These are phyloP conservation scores for Tuberolachnus salignus DNA, from an alignment of 2,888 invertebrate genomes.

Conservation along the genomic window DNA sequence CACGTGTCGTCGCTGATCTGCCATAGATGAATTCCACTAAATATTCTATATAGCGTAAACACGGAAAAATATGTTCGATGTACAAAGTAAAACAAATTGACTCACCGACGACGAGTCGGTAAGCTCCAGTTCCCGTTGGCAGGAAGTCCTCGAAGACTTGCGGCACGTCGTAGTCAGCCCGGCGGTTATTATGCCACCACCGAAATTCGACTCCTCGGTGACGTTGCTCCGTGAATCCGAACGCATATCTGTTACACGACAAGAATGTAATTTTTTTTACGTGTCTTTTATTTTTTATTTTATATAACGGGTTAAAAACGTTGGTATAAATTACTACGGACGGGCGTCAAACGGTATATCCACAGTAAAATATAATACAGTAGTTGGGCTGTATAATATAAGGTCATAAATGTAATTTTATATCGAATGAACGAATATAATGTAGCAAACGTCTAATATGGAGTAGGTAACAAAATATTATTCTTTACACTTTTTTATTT, in stretches of 20 bases:
- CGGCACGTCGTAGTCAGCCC: slow-evolving; percentile 37
- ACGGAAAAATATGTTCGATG: slow-evolving; percentile 7
- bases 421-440: no score
- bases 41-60: slow-evolving; percentile 27
- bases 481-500: no score
- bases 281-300: no score
- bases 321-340: no score
- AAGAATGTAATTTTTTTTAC: no score
- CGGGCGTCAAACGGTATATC: no score
- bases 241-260: slow-evolving; percentile 17
- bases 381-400: no score
- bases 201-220: slow-evolving; percentile 20
- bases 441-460: no score
- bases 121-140: slow-evolving; percentile 59
- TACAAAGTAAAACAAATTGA: slow-evolving; percentile 18
- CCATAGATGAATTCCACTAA: slow-evolving; percentile 41
- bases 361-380: no score
- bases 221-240: slow-evolving; percentile 35
- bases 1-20: slow-evolving; percentile 60
- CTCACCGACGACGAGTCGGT: slow-evolving; percentile 61
- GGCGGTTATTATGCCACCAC: slow-evolving; percentile 18
- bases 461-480: no score
- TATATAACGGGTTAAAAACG: no score
- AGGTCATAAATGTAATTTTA: no score
- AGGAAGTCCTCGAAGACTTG: slow-evolving; percentile 52